Conservation (phyloP, 37 sponge, comb jelly and placozoan genomes). For the Hormiphora californensis region DNA sequence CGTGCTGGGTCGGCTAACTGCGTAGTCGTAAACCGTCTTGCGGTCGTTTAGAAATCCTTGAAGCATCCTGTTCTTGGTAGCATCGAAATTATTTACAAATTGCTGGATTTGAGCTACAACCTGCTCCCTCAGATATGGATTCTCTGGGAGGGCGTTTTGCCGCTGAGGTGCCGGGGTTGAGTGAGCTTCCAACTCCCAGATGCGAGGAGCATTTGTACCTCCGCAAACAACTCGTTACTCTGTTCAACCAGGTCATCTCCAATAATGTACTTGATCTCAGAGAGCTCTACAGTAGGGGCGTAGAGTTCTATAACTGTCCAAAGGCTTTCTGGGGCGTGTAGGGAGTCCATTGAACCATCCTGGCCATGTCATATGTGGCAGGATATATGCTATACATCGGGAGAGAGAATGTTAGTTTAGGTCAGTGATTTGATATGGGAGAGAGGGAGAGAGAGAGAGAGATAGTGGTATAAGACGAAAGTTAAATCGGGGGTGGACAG, state of each 20-base stretch:
- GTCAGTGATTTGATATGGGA: too few relatives aligned
- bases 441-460: too few relatives aligned
- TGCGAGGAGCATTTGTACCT: constrained; percentile 20
- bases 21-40: constrained; percentile 5
- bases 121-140: constrained; percentile 20
- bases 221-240: constrained; percentile 5
- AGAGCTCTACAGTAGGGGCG: constrained; percentile 23
- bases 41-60: constrained; percentile 7
- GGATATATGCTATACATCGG: too few relatives aligned
- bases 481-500: too few relatives aligned
- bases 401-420: too few relatives aligned
- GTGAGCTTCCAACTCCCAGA: constrained; percentile 28
- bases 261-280: constrained; percentile 47
- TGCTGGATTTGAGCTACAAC: constrained; percentile 1
- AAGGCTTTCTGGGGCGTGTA: constrained; percentile 42
- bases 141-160: neutral
- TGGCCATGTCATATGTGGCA: too few relatives aligned
- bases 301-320: constrained; percentile 50
- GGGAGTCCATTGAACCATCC: constrained; percentile 34
- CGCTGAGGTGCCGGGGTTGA: neutral
- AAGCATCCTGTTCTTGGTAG: constrained; percentile 18
- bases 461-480: too few relatives aligned
- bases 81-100: constrained; percentile 41
- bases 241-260: constrained; percentile 53
- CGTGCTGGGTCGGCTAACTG: neutral